Evolutionary conservation across 2,797 vertebrate genomes (phyloP).

Genomic region (Hippocampus kuda): DNA sequence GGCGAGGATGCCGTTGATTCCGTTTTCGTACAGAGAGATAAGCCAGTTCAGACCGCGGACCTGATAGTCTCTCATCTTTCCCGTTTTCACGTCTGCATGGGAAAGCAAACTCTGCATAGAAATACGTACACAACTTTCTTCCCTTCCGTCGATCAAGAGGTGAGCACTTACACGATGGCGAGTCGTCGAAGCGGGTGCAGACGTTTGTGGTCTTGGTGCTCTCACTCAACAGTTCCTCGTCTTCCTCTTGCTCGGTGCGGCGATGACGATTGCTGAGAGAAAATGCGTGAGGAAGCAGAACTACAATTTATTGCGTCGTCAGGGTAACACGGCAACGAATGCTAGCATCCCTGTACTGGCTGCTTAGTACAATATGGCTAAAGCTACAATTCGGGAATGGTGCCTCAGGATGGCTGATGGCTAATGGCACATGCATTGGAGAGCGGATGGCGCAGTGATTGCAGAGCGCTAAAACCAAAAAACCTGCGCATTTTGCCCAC

Average conservation of each 20-base stretch:
- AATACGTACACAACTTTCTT: neutral
- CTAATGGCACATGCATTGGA: too few species aligned
- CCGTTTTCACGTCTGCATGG: conserved; percentile 80
- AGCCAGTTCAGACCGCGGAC: conserved; percentile 95
- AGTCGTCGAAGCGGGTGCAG: conserved; percentile 94
- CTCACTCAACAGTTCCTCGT: conserved; percentile 91
- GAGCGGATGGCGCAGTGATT: too few species aligned
- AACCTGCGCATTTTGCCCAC: too few species aligned
- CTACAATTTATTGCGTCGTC: neutral
- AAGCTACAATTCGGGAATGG: too few species aligned
- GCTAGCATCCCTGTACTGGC: neutral
- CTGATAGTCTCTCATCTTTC: conserved; percentile 95
- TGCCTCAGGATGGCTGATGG: too few species aligned
- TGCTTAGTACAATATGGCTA: too few species aligned
- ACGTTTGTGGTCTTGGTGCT: conserved; percentile 90
- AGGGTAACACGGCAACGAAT: neutral
- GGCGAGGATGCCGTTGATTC: conserved; percentile 96
- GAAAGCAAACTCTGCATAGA: neutral
- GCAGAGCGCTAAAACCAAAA: too few species aligned
- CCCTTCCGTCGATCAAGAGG: neutral
- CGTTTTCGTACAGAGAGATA: conserved; percentile 96
- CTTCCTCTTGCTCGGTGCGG: conserved; percentile 95
- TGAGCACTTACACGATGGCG: conserved; percentile 82
- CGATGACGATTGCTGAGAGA: conserved; percentile 83
- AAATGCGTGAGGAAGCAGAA: neutral